Evolutionary conservation across 2,797 vertebrate species (phyloP).

Genomic region (Falco naumanni): DNA sequence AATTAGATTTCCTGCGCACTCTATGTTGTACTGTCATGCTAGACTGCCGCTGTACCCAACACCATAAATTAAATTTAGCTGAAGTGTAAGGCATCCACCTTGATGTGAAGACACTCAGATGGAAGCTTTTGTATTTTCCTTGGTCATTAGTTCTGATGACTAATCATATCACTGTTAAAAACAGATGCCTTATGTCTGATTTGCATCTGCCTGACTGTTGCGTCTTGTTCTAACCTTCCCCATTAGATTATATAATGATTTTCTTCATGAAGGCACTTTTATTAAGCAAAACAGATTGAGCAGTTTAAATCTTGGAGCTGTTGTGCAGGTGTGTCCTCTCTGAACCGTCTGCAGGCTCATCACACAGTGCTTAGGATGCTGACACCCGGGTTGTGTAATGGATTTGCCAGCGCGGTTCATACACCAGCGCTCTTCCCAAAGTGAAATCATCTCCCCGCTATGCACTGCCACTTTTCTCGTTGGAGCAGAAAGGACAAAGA

Average conservation of each 20-base stretch:
- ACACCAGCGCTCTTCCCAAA: not conserved
- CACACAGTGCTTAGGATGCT: not conserved
- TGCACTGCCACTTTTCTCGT: not conserved
- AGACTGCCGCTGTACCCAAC: not conserved
- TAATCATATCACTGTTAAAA: not conserved
- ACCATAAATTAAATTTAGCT: not conserved
- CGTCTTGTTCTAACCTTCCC: not conserved
- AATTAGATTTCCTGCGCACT: not conserved
- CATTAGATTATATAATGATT: not conserved
- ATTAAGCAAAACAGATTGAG: not conserved
- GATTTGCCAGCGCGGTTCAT: not conserved
- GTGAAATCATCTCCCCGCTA: not conserved
- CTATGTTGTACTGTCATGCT: not conserved
- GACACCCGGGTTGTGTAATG: not conserved
- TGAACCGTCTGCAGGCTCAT: not conserved
- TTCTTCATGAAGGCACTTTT: not conserved
- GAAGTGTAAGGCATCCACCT: not conserved
- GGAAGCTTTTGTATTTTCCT: not conserved
- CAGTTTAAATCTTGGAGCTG: not conserved
- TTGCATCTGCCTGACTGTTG: not conserved
- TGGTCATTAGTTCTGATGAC: not conserved
- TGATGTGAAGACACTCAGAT: not conserved
- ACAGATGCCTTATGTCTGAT: not conserved
- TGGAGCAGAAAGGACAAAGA: conserved; percentile 9
- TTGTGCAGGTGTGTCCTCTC: not conserved